These are phyloP conservation scores for Phyto melanocephala DNA, from an alignment of 2,888 invertebrate genomes.

Conservation along the genomic window DNA sequence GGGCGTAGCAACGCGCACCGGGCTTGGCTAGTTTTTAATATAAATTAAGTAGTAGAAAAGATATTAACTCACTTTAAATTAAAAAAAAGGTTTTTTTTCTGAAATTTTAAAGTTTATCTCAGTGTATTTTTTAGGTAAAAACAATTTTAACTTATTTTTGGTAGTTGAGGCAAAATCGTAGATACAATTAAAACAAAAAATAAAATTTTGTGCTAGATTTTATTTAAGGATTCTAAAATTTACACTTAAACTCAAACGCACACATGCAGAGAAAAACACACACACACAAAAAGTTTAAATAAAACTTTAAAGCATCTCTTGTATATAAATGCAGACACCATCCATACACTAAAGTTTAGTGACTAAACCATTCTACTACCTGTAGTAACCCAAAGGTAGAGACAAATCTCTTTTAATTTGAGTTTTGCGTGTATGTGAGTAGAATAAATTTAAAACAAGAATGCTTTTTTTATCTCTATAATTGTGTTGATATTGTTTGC, in stretches of 20 bases:
- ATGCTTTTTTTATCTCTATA: not conserved
- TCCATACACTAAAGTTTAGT: no score
- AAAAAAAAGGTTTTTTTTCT: no score
- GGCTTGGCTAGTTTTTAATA: no score
- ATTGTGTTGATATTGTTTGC: conserved; percentile 26
- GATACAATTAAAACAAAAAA: conserved; percentile 15
- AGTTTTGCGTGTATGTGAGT: not conserved
- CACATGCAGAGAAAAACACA: no score
- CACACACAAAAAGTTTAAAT: not conserved
- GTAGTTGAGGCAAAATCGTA: conserved; percentile 38
- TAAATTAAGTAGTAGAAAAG: no score
- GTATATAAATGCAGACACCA: not conserved
- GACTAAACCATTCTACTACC: not conserved
- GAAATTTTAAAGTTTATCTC: not conserved
- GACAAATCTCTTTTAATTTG: not conserved
- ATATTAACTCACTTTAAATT: no score
- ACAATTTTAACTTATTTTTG: conserved; percentile 12
- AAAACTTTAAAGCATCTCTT: conserved; percentile 8
- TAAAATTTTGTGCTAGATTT: conserved; percentile 53
- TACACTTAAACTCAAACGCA: not conserved
- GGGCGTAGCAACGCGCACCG: no score
- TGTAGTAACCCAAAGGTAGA: conserved; percentile 9
- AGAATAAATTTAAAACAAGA: not conserved
- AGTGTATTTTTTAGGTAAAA: not conserved
- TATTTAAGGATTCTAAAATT: conserved; percentile 45